Conservation (phyloP, 2,888 invertebrate genomes). For the Reticulitermes lucifugus region DNA sequence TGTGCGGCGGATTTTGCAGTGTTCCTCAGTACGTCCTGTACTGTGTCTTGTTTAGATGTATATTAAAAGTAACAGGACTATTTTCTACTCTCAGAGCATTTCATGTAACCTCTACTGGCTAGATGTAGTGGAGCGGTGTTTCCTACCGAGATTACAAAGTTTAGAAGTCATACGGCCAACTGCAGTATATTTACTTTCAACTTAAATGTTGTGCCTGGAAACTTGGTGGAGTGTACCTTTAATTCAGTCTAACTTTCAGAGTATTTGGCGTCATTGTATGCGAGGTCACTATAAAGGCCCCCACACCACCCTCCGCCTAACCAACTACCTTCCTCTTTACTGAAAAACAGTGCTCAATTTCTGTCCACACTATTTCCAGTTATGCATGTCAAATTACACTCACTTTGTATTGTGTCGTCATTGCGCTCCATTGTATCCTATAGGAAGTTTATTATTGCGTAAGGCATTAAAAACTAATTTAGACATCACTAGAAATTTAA, state of each 20-base stretch:
- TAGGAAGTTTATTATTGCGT: too few species aligned
- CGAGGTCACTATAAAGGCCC: background rate
- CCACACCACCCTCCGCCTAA: too few species aligned
- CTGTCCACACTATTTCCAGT: too few species aligned
- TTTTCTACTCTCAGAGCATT: background rate
- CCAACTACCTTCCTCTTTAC: too few species aligned
- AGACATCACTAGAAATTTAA: too few species aligned
- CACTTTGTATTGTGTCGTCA: too few species aligned
- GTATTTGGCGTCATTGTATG: background rate
- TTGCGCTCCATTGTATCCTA: too few species aligned
- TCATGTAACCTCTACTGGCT: background rate
- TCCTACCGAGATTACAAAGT: background rate
- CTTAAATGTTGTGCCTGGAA: background rate
- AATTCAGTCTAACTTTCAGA: background rate
- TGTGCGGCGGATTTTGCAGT: background rate
- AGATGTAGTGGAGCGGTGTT: background rate
- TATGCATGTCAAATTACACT: too few species aligned
- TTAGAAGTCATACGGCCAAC: background rate
- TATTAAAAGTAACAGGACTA: background rate
- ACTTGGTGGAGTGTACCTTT: background rate
- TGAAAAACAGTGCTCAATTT: too few species aligned
- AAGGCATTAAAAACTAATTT: too few species aligned
- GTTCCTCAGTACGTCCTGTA: background rate
- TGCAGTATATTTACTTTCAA: background rate
- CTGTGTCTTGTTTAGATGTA: background rate